Percentiles rank a stretch among this genome's conserved stretches.
These are phyloP conservation scores for Naja naja DNA, from an alignment of 2,113 vertebrate species.

Conservation along the genomic window DNA sequence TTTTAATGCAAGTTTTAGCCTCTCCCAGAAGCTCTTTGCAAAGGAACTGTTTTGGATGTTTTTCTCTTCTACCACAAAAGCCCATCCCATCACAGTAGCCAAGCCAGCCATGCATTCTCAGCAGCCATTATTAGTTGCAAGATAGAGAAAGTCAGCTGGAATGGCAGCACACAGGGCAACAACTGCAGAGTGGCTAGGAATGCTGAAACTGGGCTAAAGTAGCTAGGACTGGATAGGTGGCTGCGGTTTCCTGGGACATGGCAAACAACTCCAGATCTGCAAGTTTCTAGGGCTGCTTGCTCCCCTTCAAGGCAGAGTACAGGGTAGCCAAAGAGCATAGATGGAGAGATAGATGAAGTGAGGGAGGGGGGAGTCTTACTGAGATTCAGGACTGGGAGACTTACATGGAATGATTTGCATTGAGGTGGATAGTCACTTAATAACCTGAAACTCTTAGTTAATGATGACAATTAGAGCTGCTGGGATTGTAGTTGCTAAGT, in stretches of 20 bases:
- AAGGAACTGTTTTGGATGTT: no score
- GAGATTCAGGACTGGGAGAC: background rate
- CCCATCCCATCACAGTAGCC: background rate
- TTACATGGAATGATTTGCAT: background rate
- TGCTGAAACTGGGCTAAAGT: background rate
- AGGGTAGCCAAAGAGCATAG: no score
- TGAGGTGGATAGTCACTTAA: background rate
- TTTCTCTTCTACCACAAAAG: background rate
- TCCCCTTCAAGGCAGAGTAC: background rate
- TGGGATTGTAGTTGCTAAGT: background rate
- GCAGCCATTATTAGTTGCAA: background rate
- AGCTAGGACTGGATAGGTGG: background rate
- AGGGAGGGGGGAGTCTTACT: no score
- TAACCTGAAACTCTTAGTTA: background rate
- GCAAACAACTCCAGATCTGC: background rate
- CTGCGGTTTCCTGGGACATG: background rate
- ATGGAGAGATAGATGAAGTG: no score
- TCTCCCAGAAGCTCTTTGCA: no score
- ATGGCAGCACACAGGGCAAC: background rate
- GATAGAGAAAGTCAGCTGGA: background rate
- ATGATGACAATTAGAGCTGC: background rate
- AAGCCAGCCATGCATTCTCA: background rate
- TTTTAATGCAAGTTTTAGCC: no score
- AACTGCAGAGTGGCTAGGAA: background rate
- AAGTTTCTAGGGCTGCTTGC: background rate